These are phyloP conservation scores for Parascotia fuliginaria DNA, from an alignment of 2,888 invertebrate species.

Conservation along the genomic window DNA sequence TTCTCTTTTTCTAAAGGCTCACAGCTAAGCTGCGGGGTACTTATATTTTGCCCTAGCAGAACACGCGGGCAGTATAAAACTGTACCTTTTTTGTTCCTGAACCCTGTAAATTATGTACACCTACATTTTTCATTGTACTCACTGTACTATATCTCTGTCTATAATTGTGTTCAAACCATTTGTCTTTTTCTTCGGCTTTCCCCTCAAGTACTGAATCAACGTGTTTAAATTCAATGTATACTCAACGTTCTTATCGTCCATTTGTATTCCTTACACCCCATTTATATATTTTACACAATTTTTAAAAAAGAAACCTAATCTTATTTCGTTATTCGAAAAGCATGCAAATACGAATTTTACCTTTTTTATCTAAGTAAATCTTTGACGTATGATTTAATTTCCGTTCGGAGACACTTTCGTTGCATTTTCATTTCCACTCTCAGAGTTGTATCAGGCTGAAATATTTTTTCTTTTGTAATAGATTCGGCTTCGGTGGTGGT, in stretches of 20 bases:
- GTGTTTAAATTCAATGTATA: constrained; percentile 59
- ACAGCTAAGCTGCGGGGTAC: constrained; percentile 16
- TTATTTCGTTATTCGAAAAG: constrained; percentile 29
- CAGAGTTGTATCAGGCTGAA: constrained; percentile 17
- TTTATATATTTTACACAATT: constrained; percentile 51
- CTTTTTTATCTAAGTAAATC: constrained; percentile 38
- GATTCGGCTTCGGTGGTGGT: constrained; percentile 93
- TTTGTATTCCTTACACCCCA: constrained; percentile 60
- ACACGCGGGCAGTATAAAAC: constrained; percentile 31
- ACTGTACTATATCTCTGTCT: constrained; percentile 57
- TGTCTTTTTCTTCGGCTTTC: constrained; percentile 53
- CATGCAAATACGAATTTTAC: constrained; percentile 41
- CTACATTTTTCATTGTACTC: constrained; percentile 51
- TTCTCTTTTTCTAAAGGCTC: constrained; percentile 12
- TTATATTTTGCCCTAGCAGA: constrained; percentile 28
- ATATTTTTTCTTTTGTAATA: constrained; percentile 54
- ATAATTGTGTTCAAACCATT: constrained; percentile 54
- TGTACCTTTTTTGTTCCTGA: constrained; percentile 23
- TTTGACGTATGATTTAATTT: constrained; percentile 49
- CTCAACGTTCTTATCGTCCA: constrained; percentile 53
- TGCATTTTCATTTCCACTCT: constrained; percentile 42
- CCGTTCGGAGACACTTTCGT: constrained; percentile 34
- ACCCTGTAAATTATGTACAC: constrained; percentile 43
- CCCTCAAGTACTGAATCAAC: constrained; percentile 57
- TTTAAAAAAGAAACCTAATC: constrained; percentile 34